Evolutionary conservation across 30 jellyfish, hydroid and myxozoan genomes (phyloP), one percentile per base, ranked within the genome.

Genomic region (Catostylus mosaicus): DNA sequence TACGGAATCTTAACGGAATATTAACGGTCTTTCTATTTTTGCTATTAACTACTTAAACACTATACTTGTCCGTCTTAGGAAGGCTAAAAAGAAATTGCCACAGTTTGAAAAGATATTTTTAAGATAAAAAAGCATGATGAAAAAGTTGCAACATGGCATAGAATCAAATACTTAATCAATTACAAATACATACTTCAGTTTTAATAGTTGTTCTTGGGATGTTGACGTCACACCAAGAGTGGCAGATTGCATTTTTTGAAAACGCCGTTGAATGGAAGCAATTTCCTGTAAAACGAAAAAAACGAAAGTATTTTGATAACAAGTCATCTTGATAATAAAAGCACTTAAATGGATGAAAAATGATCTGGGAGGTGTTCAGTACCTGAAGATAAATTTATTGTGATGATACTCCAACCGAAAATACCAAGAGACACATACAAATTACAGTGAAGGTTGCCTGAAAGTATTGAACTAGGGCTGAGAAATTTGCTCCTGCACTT

Each of bases 261-360:
- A 80, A 19, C 97, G 86, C 9, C 97, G 85, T 73, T 80, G 91
- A 56, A 76, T 37, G 1, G 97, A 88, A 43, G 97, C 97, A 45
- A 68, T 76, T 37, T 81, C 97, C 97, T 88, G 71, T 26, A 52
- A 14, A 52, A 52, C 14, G 14, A 7, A 40, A 14, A 40, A 7
- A 40, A 40, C 8, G 16, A 43, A 43, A 6, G 16, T 43, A 43
- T 50, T 0, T 50, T 50, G 63, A 0, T 10, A 50, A 6, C 26
- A n/a, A n/a, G 63, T 50, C 0, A 50, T 0, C 26, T 23, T 5
- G 20, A 18, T 23, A 5, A 50, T 23, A 4, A 50, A 27, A 4
- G 2, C 54, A 5, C 7, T 40, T 14, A 40, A 5, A 7, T 40
- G 54, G 14, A 5, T 40, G 54, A 7, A 40, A 5, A 14, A 40